Evolutionary conservation across 2,797 vertebrate species (phyloP).

Genomic region (Hydrolagus colliei): DNA sequence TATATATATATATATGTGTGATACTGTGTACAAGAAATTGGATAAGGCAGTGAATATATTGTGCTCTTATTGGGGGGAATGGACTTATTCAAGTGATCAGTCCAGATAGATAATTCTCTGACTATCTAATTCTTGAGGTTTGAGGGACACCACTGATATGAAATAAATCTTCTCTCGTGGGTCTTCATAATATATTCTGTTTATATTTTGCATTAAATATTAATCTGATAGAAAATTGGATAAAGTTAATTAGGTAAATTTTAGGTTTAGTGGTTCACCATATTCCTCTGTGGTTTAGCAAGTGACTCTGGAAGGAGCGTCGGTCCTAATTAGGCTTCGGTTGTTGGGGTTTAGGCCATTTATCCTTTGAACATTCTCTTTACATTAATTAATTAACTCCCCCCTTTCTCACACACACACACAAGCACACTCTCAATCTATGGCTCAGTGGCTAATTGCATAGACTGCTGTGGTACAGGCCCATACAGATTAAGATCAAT

Average conservation of each 20-base stretch:
- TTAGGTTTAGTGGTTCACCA: slow-evolving; percentile 13
- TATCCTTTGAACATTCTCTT: too few relatives aligned
- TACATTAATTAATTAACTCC: too few relatives aligned
- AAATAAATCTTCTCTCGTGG: slow-evolving; percentile 24
- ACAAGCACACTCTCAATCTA: too few relatives aligned
- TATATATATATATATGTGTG: background rate
- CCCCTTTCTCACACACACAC: too few relatives aligned
- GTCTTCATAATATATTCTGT: slow-evolving; percentile 29
- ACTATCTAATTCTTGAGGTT: background rate
- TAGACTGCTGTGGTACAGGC: too few relatives aligned
- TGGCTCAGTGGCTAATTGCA: too few relatives aligned
- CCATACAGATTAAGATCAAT: too few relatives aligned
- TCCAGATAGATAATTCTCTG: background rate
- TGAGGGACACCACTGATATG: slow-evolving; percentile 15
- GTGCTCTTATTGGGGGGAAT: background rate
- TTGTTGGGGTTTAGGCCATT: background rate
- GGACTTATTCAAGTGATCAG: background rate
- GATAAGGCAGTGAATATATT: background rate
- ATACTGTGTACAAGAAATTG: background rate
- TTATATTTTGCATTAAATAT: slow-evolving; percentile 26
- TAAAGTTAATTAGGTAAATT: slow-evolving; percentile 30
- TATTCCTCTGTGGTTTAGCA: slow-evolving; percentile 27
- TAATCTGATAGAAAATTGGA: slow-evolving; percentile 25
- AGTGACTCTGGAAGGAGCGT: slow-evolving; percentile 2
- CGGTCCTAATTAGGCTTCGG: slow-evolving; percentile 16